Conservation (phyloP, 2,797 vertebrate genomes). For the Alosa sapidissima region DNA sequence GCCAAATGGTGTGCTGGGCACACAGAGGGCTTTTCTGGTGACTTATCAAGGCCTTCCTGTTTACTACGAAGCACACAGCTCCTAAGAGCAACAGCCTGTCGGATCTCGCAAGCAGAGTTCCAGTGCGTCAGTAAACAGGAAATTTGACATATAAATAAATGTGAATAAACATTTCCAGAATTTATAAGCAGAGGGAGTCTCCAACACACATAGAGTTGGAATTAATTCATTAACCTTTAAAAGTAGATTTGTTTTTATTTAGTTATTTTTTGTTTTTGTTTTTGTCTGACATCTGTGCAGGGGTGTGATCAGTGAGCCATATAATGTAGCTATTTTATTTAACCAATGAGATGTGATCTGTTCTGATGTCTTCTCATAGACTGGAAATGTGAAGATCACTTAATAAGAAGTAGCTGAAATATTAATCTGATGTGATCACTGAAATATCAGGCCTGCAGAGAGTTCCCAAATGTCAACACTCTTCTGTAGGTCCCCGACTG, state of each 20-base stretch:
- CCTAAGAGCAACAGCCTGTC: background rate
- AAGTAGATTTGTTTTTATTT: too few species aligned
- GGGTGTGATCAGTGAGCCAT: background rate
- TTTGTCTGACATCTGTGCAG: background rate
- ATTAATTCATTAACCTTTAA: too few species aligned
- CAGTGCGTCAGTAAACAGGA: conserved; percentile 2
- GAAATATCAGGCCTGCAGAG: background rate
- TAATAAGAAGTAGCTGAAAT: background rate
- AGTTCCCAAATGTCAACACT: background rate
- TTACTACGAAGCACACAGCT: background rate
- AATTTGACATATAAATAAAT: background rate
- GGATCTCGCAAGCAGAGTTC: background rate
- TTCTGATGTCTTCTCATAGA: background rate
- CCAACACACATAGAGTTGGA: background rate
- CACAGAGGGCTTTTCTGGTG: background rate
- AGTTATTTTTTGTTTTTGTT: background rate
- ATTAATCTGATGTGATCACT: background rate
- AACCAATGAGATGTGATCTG: background rate
- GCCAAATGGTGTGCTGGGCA: background rate
- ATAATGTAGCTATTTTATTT: background rate
- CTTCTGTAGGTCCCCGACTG: background rate
- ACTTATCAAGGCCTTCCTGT: background rate
- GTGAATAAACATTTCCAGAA: background rate
- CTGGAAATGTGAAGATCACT: background rate
- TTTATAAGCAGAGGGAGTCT: background rate